Base-by-base conservation (phyloP, 2,113 vertebrate genomes). In the Oophaga pumilio region DNA sequence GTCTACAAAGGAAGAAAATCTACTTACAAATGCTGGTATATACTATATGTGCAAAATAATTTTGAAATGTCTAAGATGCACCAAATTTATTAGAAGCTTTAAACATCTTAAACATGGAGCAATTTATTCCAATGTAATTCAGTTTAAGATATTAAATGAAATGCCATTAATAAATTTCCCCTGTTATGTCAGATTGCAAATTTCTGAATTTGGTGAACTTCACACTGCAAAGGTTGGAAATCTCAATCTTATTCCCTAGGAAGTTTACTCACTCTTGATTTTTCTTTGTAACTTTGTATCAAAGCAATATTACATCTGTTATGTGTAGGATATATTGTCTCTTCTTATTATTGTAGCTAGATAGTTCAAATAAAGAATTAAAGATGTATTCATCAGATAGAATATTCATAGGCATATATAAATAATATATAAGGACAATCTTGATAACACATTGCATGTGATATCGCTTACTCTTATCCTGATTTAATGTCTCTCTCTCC, bases 371-470 rank as follows among this genome's bases (percentile, higher is more conserved):
- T 20, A 64, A 82, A 64, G 6, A 66, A 4, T 66, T 20, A 64
- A 82, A 64, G 1, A 24, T 24, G 22, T 14, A 20, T 53, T n/a
- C 76, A 53, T 77, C 76, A 77, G n/a, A 53, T 56, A 24, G 50
- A 77, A 77, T 77, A 77, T 77, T 77, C 22, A 77, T 56, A 53
- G 18, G 50, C 12, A 24, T 13, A 53, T 11, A 77, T 77, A 53
- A 77, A 77, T 77, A 77, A 77, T 77, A 56, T 56, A 77, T 53
- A 12, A n/a, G 50, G 43, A 56, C 49, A 56, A 53, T 50, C 76
- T 53, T 52, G 20, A n/a, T 56, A 56, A 14, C 14, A n/a, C 68
- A 26, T 71, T 71, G 12, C 28, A 28, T 8, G 1, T 66, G 62
- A 66, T 9, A 66, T 66, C 20, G 0, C 28, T 15, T 71, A 33